Conservation (phyloP, 1,140 invertebrate genomes). For the Heterodera carotae region DNA sequence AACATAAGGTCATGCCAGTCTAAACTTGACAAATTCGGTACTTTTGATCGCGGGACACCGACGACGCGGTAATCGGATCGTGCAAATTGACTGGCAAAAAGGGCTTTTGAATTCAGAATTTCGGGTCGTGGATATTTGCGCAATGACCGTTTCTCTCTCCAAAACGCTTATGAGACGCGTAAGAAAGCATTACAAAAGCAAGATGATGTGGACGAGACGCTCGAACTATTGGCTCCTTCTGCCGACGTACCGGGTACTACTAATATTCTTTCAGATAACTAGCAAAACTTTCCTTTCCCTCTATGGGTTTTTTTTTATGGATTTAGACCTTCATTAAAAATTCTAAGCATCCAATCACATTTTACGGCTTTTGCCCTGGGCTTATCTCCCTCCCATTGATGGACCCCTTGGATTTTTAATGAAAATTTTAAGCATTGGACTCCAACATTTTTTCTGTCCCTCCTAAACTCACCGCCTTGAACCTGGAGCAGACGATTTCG, state of each 20-base stretch:
- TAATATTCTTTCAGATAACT: no score
- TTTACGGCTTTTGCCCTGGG: no score
- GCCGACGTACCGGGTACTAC: slow-evolving; percentile 27
- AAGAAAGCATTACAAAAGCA: slow-evolving; percentile 35
- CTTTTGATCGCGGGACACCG: slow-evolving; percentile 6
- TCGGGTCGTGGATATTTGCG: slow-evolving; percentile 43
- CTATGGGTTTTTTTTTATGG: no score
- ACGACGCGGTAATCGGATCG: background rate
- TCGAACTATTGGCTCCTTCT: slow-evolving; percentile 20
- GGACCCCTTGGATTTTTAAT: no score
- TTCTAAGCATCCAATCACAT: no score
- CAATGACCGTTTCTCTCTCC: slow-evolving; percentile 43
- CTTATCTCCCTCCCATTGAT: no score
- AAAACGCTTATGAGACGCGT: slow-evolving; percentile 38
- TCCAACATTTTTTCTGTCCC: slow-evolving; percentile 41
- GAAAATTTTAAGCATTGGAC: slow-evolving; percentile 45
- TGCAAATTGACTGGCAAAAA: slow-evolving; percentile 4
- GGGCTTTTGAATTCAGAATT: slow-evolving; percentile 18
- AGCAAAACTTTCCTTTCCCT: no score
- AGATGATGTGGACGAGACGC: background rate
- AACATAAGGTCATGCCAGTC: slow-evolving; percentile 27
- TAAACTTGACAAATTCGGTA: slow-evolving; percentile 22
- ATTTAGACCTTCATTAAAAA: no score
- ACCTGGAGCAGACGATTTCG: slow-evolving; percentile 30
- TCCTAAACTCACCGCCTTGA: slow-evolving; percentile 39